Evolutionary conservation across 2,113 vertebrate species (phyloP).

Genomic region (Mormyrus iriodes): DNA sequence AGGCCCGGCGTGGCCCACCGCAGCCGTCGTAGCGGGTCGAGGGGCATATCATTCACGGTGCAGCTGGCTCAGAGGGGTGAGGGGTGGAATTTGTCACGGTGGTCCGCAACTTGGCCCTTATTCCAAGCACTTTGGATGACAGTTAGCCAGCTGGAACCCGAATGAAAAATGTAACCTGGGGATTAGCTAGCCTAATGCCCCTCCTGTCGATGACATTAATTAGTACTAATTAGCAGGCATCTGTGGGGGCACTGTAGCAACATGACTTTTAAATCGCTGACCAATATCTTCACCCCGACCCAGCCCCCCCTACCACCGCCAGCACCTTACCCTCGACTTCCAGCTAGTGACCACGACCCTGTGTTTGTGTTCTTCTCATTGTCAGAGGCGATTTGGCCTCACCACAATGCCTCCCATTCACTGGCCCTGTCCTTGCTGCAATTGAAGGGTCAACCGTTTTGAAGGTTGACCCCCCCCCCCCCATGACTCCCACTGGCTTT

Average conservation of each 20-base stretch:
- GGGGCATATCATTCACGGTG: background rate
- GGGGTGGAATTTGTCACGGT: background rate
- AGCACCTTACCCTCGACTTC: background rate
- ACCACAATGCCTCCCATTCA: slow-evolving; percentile 17
- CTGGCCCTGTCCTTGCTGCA: background rate
- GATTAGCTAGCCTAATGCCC: slow-evolving; percentile 15
- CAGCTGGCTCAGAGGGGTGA: background rate
- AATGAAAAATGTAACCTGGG: background rate
- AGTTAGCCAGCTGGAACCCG: slow-evolving; percentile 3
- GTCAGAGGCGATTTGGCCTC: background rate
- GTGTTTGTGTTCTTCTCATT: background rate
- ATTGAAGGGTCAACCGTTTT: background rate
- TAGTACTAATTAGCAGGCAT: slow-evolving; percentile 10
- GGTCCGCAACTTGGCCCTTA: background rate
- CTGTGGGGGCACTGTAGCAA: background rate
- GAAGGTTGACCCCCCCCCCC: background rate
- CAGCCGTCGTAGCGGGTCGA: background rate
- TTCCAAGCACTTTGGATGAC: background rate
- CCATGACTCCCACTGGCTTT: slow-evolving; percentile 24
- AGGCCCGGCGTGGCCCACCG: background rate
- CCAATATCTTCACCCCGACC: background rate
- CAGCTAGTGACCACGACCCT: background rate
- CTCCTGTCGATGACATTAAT: slow-evolving; percentile 11
- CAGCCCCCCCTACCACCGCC: background rate
- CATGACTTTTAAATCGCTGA: background rate